Conservation (phyloP, 2,113 vertebrate genomes). For the Cervus canadensis region DNA sequence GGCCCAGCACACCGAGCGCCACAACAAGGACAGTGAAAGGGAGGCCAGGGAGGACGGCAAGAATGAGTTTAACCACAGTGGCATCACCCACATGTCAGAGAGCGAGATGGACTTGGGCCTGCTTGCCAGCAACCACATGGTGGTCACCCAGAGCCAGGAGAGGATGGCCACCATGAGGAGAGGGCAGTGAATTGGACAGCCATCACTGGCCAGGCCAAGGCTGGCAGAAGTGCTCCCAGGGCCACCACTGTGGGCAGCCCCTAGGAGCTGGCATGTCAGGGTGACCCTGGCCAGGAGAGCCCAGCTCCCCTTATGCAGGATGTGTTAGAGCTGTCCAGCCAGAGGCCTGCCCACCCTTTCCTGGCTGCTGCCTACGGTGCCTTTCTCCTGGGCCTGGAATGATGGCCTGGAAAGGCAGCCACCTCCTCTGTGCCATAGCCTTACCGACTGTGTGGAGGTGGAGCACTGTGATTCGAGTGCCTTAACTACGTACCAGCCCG, state of each 20-base stretch:
- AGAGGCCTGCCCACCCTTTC: conserved; percentile 81
- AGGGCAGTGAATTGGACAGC: neutral
- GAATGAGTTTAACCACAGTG: conserved; percentile 86
- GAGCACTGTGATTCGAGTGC: conserved; percentile 87
- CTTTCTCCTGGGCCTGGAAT: conserved; percentile 86
- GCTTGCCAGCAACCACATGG: conserved; percentile 3
- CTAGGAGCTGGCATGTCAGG: conserved; percentile 69
- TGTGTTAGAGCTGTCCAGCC: conserved; percentile 83
- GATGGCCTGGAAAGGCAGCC: conserved; percentile 71
- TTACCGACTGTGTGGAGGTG: conserved; percentile 62
- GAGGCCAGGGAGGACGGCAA: conserved; percentile 85
- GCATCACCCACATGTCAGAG: conserved; percentile 86
- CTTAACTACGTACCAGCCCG: conserved; percentile 93
- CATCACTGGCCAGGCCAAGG: conserved; percentile 15
- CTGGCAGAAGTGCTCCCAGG: conserved; percentile 57
- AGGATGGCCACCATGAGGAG: conserved; percentile 65
- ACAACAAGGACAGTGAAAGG: conserved; percentile 81
- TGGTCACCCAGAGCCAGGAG: conserved; percentile 70
- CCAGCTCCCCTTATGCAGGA: conserved; percentile 79
- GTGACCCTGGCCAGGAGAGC: conserved; percentile 58
- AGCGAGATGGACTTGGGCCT: conserved; percentile 79
- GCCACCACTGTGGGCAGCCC: neutral
- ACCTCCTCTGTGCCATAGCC: conserved; percentile 80
- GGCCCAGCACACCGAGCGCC: conserved; percentile 75
- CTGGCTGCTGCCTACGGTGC: conserved; percentile 79